Evolutionary conservation across 1,140 invertebrate species (phyloP), one percentile per base, ranked within the genome.

Genomic region (Drosophila arawakana): DNA sequence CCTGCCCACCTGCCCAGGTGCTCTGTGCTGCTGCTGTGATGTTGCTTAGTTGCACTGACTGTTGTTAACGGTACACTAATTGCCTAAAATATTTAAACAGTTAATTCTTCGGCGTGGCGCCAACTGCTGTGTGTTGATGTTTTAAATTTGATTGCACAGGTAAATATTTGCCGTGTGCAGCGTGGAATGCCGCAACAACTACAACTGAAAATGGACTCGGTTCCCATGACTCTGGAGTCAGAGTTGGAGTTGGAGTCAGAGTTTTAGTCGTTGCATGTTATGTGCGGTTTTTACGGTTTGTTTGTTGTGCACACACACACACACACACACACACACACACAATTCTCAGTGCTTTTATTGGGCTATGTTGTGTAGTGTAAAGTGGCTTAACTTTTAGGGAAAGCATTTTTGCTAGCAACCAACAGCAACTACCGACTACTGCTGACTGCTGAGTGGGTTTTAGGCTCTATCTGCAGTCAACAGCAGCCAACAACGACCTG

Each of bases 31-130:
- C 15, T 18, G 13, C 52, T 15, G 13, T 52, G 49, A 7, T 57
- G 37, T 21, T 43, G 46, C 7, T 52, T 9, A 18, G 35, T n/a
- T 54, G 2, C 39, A 50, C 6, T n/a, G 25, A 50, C 61, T 39
- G 50, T 61, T 70, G 65, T 30, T 54, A 49, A 50, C 66, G 70
- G 80, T 61, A 21, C 73, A 68, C 83, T 88, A 88, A 88, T 88
- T 88, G 83, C 83, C 83, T 89, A 89, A 88, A 84, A 88, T 88
- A 88, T 88, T 88, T 89, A 88, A 89, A 78, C 80, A 59, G 54
- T 59, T 89, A 89, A 88, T 84, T 72, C 77, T 75, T 74, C 41
- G 60, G 57, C 52, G 59, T 69, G 62, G 52, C 63, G 66, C 37
- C n/a, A 7, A 7, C 9, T 50, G 73, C 49, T 71, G 61, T 30